Conservation (phyloP, 2,888 invertebrate genomes). For the Diloba caeruleocephala region DNA sequence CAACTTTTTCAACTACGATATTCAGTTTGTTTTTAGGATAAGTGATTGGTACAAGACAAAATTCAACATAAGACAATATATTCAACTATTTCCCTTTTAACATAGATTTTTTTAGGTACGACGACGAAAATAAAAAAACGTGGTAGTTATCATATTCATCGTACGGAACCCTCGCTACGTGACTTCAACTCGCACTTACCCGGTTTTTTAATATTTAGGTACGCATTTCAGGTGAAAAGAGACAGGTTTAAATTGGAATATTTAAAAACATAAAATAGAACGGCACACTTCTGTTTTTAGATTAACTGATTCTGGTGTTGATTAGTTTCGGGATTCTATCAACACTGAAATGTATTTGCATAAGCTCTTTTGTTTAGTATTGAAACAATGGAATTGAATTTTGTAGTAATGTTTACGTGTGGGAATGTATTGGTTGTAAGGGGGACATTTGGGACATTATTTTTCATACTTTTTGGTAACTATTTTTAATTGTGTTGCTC, state of each 20-base stretch:
- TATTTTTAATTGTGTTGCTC: constrained; percentile 7
- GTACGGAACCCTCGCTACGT: no score
- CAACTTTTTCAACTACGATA: no score
- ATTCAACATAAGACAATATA: no score
- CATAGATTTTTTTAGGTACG: no score
- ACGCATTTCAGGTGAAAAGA: background rate
- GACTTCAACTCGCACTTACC: no score
- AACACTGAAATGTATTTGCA: constrained; percentile 8
- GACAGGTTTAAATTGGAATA: no score
- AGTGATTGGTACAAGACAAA: no score
- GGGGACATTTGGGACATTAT: constrained; percentile 12
- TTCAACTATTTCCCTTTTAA: no score
- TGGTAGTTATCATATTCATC: no score
- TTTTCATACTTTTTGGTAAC: background rate
- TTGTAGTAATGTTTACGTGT: constrained; percentile 22
- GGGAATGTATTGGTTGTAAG: constrained; percentile 24
- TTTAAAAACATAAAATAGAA: constrained; percentile 1
- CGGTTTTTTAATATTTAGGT: background rate
- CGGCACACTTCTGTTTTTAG: background rate
- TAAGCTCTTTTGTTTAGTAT: constrained; percentile 6
- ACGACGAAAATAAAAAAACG: no score
- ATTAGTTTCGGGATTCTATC: constrained; percentile 28
- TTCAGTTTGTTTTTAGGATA: no score
- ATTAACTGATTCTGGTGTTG: constrained; percentile 5
- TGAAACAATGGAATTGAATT: constrained; percentile 20